These are phyloP conservation scores for Dascyllus trimaculatus DNA, from an alignment of 2,113 vertebrate genomes.

Conservation along the genomic window DNA sequence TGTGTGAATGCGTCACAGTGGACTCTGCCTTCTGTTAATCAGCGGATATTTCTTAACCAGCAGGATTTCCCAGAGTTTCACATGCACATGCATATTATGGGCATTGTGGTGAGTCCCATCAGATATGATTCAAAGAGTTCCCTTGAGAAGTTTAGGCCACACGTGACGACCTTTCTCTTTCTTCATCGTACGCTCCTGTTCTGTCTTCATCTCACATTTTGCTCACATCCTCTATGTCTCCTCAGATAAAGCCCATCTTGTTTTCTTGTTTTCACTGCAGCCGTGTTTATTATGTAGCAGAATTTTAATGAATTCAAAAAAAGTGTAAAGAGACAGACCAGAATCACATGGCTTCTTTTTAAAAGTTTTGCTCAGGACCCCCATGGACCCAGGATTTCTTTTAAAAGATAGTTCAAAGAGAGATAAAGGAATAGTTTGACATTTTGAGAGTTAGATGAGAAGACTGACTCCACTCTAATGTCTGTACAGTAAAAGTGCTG, in stretches of 20 bases:
- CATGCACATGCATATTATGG: conserved; percentile 2
- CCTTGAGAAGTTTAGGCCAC: neutral
- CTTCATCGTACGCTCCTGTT: neutral
- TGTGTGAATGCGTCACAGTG: conserved; percentile 10
- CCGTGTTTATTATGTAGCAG: neutral
- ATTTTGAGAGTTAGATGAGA: neutral
- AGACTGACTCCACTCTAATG: too few relatives aligned
- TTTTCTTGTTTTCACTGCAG: neutral
- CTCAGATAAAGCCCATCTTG: neutral
- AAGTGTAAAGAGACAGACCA: neutral
- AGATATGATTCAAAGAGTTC: conserved; percentile 21
- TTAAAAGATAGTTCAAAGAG: too few relatives aligned
- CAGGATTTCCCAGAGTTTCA: conserved; percentile 72
- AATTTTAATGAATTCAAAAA: neutral
- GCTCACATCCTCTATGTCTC: neutral
- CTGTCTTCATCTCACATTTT: neutral
- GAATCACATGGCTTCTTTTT: too few relatives aligned
- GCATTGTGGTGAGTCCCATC: neutral
- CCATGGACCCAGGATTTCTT: too few relatives aligned
- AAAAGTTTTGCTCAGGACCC: too few relatives aligned
- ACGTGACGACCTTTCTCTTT: neutral
- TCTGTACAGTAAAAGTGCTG: too few relatives aligned
- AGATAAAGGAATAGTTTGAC: too few relatives aligned
- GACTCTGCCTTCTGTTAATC: conserved; percentile 32
- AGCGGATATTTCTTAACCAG: conserved; percentile 58